phyloP scores from a whole-genome alignment of 2,888 invertebrate genomes.

The Cantharis nigra region DNA sequence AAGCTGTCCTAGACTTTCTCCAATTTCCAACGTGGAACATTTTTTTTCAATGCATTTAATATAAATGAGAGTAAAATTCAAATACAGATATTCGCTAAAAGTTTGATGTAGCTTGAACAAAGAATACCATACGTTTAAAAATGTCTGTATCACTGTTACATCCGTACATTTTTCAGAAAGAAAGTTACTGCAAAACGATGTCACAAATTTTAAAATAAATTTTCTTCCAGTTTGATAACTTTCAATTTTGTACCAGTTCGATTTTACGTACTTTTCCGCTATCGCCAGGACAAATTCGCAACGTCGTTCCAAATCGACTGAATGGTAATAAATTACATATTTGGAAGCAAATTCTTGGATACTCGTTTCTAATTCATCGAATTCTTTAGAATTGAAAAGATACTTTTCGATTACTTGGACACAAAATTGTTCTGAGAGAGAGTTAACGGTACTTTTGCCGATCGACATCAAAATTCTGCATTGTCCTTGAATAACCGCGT shows the following conservation, averaged over 20 bases:
- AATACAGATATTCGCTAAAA: background rate
- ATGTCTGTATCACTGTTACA: background rate
- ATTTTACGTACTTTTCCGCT: background rate
- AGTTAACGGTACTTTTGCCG: background rate
- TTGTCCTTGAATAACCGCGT: background rate
- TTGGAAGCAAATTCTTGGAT: background rate
- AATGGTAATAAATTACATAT: background rate
- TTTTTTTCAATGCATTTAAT: background rate
- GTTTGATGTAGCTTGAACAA: background rate
- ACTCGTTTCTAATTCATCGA: background rate
- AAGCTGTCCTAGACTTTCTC: background rate
- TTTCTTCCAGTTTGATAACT: background rate
- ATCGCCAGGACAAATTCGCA: background rate
- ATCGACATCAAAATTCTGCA: background rate
- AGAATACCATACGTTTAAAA: background rate
- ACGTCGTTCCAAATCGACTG: background rate
- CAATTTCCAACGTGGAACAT: background rate
- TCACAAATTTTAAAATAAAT: background rate
- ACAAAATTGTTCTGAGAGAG: slow-evolving; percentile 2
- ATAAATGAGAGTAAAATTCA: background rate
- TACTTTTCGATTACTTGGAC: background rate
- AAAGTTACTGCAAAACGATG: background rate
- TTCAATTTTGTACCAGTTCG: background rate
- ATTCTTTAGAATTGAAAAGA: background rate
- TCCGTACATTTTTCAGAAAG: background rate